These are phyloP conservation scores for Lepisosteus osseus DNA, from an alignment of 2,113 vertebrate genomes.

Conservation along the genomic window DNA sequence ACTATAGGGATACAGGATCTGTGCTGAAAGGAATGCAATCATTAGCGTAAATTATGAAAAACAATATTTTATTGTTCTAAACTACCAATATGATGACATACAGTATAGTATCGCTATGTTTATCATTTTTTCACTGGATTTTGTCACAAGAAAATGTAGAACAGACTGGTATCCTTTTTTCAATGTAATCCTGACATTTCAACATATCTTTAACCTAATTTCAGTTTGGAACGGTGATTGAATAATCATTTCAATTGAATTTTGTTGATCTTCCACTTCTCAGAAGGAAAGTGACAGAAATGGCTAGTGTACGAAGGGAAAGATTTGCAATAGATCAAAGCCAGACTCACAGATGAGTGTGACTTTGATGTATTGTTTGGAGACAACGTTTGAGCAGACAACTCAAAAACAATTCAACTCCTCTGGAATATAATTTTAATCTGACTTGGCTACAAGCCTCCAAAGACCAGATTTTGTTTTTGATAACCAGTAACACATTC, in stretches of 20 bases:
- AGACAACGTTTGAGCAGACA: too few relatives aligned
- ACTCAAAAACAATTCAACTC: too few relatives aligned
- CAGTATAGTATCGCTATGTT: neutral
- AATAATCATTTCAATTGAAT: neutral
- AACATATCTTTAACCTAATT: slow-evolving; percentile 4
- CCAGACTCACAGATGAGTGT: neutral
- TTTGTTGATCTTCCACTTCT: neutral
- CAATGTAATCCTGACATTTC: neutral
- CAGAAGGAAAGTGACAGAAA: neutral
- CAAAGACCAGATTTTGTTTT: slow-evolving; percentile 19
- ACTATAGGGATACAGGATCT: too few relatives aligned
- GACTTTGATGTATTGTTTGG: neutral
- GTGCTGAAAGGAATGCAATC: too few relatives aligned
- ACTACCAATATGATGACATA: neutral
- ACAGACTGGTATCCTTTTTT: slow-evolving; percentile 1
- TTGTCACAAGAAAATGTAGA: neutral
- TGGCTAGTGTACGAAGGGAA: neutral
- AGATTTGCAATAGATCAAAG: slow-evolving; percentile 1
- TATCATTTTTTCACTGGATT: slow-evolving; percentile 4
- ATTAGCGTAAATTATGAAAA: too few relatives aligned
- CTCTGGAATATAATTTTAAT: too few relatives aligned
- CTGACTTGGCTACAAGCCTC: slow-evolving; percentile 19
- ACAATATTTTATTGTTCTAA: neutral
- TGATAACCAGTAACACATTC: slow-evolving; percentile 21
- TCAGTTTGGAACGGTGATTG: neutral